Evolutionary conservation across 2,113 vertebrate species (phyloP), one percentile per base, ranked within the genome.

Genomic region (Sterna hirundo): DNA sequence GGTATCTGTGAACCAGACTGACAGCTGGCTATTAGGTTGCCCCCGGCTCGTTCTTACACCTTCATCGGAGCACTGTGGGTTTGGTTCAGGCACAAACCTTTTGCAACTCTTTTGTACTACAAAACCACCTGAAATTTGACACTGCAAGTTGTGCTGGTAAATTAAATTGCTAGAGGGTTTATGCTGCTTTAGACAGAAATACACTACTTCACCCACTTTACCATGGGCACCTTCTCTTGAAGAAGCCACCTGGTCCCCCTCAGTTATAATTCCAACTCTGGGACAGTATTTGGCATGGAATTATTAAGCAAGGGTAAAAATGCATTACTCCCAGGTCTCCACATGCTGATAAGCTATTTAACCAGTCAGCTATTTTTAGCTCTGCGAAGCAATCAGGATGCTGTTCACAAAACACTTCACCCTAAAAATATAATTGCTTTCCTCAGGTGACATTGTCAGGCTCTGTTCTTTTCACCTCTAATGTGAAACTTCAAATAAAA

Each of bases 341-440:
- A 46, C 25, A 40, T 5, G 23, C 29, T 18, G 44, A 77, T 88
- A 95, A 84, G 72, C 52, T 69, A 6, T 62, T 82, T 60, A 66
- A 94, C 72, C 58, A 58, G 84, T 9, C 94, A 61, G 26, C 71
- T 91, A 34, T 96, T 97, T 96, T 94, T 65, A 75, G 75, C 88
- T 86, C 78, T 92, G 49, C 69, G 69, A 75, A 93, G 74, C 72
- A 94, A 80, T 80, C 51, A 89, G 79, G 76, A 90, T 86, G 82
- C 89, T 82, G 87, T 78, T 96, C 94, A 94, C 77, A 75, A 91
- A 93, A 83, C 96, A 68, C 49, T 91, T 83, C 49, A 78, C 92
- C 80, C 95, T 82, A 94, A 97, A 97, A 95, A 95, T 57, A 62
- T 97, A 97, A 96, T 95, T 92, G 84, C 89, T 89, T 97, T 82